Conservation (phyloP, 2,113 vertebrate genomes). For the Nesogale talazaci region DNA sequence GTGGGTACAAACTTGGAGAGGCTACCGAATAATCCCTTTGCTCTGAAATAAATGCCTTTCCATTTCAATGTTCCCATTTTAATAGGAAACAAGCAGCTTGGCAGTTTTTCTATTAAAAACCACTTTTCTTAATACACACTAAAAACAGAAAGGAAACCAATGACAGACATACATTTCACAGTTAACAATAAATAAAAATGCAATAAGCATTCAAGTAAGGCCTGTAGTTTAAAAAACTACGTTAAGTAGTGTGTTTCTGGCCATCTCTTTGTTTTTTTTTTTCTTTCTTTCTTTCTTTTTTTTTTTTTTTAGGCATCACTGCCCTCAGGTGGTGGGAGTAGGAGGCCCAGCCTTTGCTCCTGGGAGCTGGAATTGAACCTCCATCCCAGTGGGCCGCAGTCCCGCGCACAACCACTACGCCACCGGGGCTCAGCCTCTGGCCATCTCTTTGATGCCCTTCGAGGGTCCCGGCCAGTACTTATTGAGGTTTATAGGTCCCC, state of each 20-base stretch:
- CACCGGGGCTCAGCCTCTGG: too few species aligned
- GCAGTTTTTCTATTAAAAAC: constrained; percentile 76
- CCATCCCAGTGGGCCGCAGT: too few species aligned
- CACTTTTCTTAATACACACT: constrained; percentile 78
- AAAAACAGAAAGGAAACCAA: constrained; percentile 75
- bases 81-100: constrained; percentile 68
- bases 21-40: constrained; percentile 63
- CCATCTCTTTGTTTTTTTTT: too few species aligned
- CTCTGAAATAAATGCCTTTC: constrained; percentile 78
- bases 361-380: too few species aligned
- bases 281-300: too few species aligned
- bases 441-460: constrained; percentile 92
- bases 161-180: constrained; percentile 85
- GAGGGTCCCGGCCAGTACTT: constrained; percentile 97
- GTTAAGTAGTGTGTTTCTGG: constrained; percentile 78
- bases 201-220: constrained; percentile 97
- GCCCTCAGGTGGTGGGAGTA: too few species aligned
- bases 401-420: too few species aligned
- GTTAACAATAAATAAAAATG: constrained; percentile 95
- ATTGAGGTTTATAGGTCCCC: constrained; percentile 89
- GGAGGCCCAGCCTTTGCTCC: too few species aligned
- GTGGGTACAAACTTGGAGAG: constrained; percentile 52
- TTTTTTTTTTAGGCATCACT: too few species aligned
- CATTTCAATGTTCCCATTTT: constrained; percentile 73
- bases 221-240: constrained; percentile 86